Conservation (phyloP, 2,113 vertebrate species). For the Grantiella picta region DNA sequence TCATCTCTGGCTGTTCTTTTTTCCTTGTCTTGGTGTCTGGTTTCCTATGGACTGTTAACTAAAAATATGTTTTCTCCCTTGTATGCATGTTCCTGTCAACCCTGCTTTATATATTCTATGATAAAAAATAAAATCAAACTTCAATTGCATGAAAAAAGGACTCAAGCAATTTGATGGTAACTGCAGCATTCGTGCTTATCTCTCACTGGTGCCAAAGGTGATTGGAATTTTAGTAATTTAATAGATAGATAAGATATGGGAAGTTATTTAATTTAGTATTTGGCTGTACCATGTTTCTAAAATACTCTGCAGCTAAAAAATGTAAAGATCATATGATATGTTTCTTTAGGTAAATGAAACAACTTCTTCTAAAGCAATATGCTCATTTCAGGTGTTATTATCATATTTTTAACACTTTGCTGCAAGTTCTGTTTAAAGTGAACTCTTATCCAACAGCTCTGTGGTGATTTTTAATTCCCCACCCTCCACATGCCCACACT, state of each 20-base stretch:
- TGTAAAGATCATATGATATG: neutral
- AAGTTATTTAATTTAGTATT: slow-evolving; percentile 17
- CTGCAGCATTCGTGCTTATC: neutral
- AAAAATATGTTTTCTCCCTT: neutral
- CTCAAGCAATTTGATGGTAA: neutral
- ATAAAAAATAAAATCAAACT: neutral
- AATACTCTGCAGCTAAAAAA: neutral
- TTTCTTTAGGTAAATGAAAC: neutral
- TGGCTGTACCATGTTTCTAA: neutral
- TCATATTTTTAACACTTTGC: neutral
- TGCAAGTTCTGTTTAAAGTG: neutral
- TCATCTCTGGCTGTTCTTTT: neutral
- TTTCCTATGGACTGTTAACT: neutral
- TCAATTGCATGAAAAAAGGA: neutral
- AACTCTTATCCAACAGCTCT: neutral
- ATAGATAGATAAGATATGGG: neutral
- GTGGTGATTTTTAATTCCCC: neutral
- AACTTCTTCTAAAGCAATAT: neutral
- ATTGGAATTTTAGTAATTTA: slow-evolving; percentile 14
- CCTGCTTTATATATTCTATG: neutral
- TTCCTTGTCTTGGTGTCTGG: neutral
- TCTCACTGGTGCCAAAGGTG: slow-evolving; percentile 13
- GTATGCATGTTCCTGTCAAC: neutral
- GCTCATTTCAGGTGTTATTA: neutral
- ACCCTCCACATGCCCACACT: neutral